phyloP scores from a whole-genome alignment of 2,888 invertebrate species.

The Caenorhabditis sp. region DNA sequence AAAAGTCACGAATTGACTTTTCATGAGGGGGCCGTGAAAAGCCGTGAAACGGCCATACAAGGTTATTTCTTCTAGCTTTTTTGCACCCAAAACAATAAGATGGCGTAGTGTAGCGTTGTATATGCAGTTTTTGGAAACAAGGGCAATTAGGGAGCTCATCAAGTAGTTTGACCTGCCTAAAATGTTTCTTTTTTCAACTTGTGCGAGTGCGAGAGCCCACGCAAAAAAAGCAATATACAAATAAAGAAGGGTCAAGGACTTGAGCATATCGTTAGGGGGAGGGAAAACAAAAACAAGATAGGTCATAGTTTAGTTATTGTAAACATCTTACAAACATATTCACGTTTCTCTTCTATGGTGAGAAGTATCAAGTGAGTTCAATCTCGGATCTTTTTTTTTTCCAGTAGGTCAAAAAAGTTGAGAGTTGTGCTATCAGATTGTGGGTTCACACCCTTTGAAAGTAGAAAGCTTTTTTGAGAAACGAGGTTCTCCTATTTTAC shows the following conservation, averaged over 20 bases:
- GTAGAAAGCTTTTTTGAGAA: constrained; percentile 12
- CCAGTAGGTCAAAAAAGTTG: no score
- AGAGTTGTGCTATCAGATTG: neutral
- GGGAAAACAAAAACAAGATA: no score
- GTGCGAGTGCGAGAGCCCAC: constrained; percentile 12
- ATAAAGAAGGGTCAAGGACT: neutral
- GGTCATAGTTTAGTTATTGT: no score
- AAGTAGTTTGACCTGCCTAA: constrained; percentile 51
- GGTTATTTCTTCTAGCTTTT: constrained; percentile 21
- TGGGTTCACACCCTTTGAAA: neutral
- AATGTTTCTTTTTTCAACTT: constrained; percentile 44
- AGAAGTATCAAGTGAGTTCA: no score
- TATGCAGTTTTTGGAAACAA: constrained; percentile 53
- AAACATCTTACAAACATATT: no score
- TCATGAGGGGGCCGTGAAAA: constrained; percentile 4
- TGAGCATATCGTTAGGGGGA: neutral
- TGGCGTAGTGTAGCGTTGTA: constrained; percentile 33
- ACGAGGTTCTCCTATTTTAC: constrained; percentile 18
- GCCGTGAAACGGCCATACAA: neutral
- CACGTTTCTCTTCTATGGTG: no score
- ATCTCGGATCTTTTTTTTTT: no score
- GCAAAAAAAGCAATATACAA: constrained; percentile 38
- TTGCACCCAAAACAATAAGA: constrained; percentile 53
- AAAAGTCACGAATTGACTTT: constrained; percentile 46
- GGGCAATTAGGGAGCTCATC: constrained; percentile 59